Evolutionary conservation across 2,888 invertebrate genomes (phyloP), one percentile per base, ranked within the genome.

Genomic region (Macaria liturata): DNA sequence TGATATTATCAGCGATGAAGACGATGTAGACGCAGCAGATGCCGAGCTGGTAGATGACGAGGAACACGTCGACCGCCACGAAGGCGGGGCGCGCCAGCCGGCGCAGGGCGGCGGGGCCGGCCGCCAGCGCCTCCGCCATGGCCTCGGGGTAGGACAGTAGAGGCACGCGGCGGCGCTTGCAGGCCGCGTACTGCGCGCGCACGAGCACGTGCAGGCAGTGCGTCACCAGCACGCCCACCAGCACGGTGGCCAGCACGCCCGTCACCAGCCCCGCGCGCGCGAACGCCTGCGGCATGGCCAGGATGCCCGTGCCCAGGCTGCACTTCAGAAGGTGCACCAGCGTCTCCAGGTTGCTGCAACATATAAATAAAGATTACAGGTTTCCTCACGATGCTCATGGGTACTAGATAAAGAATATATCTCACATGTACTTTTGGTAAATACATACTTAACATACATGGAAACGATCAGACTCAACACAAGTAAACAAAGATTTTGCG

Each of bases 11-110:
- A 0, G 98, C 95, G 57, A 98, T 96, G 84, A 99, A 99, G 0
- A 98, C 97, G 43, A 97, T 95, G 84, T 99, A 99, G 20, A 98
- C 98, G 84, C 98, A 98, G 84, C 99, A 98, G 68, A 98, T 97
- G 55, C 99, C 99, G 67, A 98, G 93, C 88, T 98, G 98, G 75
- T 98, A 98, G 51, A 96, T 92, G 69, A 97, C 94, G 64, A 95
- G 92, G 82, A 95, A 95, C 49, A 93, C 84, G 78, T 95, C 95
- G 44, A 95, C 94, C 48, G 94, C 84, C 75, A 87, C 88, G 85
- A 93, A 93, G 45, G 95, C 93, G 31, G 92, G 83, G 8, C 86
- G 88, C 2, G 96, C 94, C 67, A 95, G 93, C 60, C 87, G 88
- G 63, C 94, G 93, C 53, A 97, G 83, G 51, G 81, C 82, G 1